These are phyloP conservation scores for Actenoides lindsayi DNA, from an alignment of 2,113 vertebrate genomes.

Conservation along the genomic window DNA sequence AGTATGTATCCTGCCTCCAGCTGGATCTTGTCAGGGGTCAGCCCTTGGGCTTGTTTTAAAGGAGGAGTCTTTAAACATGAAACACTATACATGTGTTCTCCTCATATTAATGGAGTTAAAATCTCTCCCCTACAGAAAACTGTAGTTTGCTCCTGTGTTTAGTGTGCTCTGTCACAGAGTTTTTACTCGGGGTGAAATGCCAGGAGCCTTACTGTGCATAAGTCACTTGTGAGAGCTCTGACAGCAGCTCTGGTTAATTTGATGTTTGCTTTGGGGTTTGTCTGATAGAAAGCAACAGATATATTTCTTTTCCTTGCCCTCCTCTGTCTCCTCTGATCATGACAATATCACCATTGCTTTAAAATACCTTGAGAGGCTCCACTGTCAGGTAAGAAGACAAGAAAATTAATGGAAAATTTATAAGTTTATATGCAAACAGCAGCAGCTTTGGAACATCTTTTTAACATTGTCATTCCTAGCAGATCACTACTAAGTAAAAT, in stretches of 20 bases:
- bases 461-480: neutral
- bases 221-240: neutral
- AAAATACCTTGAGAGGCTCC: neutral
- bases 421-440: neutral
- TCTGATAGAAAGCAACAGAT: neutral
- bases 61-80: neutral
- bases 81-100: neutral
- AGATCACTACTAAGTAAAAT: neutral
- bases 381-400: neutral
- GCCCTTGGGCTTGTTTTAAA: neutral
- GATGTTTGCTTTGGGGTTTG: neutral
- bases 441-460: neutral
- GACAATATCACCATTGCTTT: neutral
- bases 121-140: neutral
- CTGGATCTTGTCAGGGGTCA: neutral
- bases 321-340: neutral
- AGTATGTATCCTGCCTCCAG: neutral
- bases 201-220: neutral
- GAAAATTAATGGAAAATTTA: no score
- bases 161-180: neutral
- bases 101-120: neutral
- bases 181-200: neutral
- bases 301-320: neutral
- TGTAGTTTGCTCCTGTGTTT: neutral
- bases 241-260: neutral